Base-by-base conservation (phyloP, 1,140 invertebrate genomes). In the Lordiphosa stackelbergi region DNA sequence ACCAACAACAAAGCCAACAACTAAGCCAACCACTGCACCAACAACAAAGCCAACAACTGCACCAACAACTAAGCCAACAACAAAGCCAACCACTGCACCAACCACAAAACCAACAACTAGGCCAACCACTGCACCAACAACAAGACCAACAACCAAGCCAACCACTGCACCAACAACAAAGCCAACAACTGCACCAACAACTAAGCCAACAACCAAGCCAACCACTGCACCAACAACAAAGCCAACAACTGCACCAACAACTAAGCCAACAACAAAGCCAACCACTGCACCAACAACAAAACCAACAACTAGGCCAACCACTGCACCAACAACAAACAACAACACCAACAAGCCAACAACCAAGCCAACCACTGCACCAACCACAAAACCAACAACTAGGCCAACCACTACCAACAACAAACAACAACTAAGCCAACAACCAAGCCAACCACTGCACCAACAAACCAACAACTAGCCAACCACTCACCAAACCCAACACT, bases 281-380 rank as follows among this genome's bases (percentile, higher is more conserved):
- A 55, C 55, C 4, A 52, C 56, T 2, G 13, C 24, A 9, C n/a
- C 28, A 12, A 54, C 52, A 22, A 22, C 52, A 9, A 10, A 2
- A 0, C 36, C 45, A 6, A 19, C 42, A 0, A 54, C 53, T 0
- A n/a, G 24, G 10, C 6, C 10, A 0, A 42, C 41, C 12, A 54
- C 52, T 24, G 13, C 19, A 8, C 35, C 22, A 12, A n/a, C n/a
- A n/a, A n/a, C n/a, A n/a, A n/a, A n/a, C n/a, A n/a, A 8, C 41
- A 4, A 36, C 41, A 1, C n/a, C n/a, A n/a, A n/a, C n/a, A 31
- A 37, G 1, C 5, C 31, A 5, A 45, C 52, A 5, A 45, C 41
- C 1, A 10, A 12, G 5, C 16, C 16, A 5, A 16, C 45, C 7
- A 47, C 45, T 8, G 7, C 34, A 9, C 1, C 24, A 6, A 31